Evolutionary conservation across 92 coral and sea anemone species (phyloP).

Genomic region (Bergia sp.): DNA sequence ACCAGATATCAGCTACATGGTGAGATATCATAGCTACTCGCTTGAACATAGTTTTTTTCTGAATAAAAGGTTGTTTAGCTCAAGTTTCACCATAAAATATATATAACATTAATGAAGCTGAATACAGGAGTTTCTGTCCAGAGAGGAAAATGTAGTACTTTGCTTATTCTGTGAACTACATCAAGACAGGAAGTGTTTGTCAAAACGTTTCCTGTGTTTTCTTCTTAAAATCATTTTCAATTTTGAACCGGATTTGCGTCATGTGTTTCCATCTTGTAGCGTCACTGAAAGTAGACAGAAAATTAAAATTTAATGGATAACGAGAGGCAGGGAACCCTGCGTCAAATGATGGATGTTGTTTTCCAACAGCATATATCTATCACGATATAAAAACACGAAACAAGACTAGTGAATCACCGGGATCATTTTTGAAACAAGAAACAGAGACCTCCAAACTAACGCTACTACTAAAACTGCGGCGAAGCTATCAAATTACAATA

Average conservation of each 20-base stretch:
- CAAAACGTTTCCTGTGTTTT: neutral
- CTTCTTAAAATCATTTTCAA: neutral
- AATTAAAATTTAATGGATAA: slow-evolving; percentile 1
- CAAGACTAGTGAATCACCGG: neutral
- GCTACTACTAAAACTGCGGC: neutral
- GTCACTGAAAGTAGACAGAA: slow-evolving; percentile 12
- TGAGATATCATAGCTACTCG: neutral
- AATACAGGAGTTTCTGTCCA: too few species aligned
- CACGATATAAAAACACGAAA: neutral
- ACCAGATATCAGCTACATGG: neutral
- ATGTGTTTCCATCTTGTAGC: neutral
- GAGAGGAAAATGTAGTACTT: neutral
- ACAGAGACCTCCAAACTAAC: neutral
- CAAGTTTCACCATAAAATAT: neutral
- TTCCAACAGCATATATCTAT: neutral
- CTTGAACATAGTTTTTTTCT: neutral
- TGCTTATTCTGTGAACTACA: neutral
- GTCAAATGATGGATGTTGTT: slow-evolving; percentile 7
- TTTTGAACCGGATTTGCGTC: slow-evolving; percentile 28
- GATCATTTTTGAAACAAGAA: neutral
- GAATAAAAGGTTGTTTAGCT: neutral
- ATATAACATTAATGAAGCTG: neutral
- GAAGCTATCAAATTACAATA: neutral
- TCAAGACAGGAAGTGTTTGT: slow-evolving; percentile 8
- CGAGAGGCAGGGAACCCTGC: neutral